phyloP scores from a whole-genome alignment of 2,888 invertebrate genomes.

The Cantharis rustica region DNA sequence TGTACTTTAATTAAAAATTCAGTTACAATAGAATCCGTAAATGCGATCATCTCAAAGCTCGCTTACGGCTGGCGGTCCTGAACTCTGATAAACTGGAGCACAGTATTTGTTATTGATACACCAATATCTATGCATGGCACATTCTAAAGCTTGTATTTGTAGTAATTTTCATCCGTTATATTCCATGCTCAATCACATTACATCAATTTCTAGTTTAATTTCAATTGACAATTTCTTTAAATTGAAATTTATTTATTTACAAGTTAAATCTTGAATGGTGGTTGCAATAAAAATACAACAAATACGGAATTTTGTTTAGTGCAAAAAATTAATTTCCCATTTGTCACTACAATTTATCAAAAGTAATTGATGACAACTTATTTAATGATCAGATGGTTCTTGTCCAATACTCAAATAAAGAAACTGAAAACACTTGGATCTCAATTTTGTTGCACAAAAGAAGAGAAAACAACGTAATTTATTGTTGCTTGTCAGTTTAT shows the following conservation, averaged over 20 bases:
- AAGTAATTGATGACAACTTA: conserved; percentile 35
- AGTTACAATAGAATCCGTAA: conserved; percentile 29
- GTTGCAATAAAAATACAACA: background rate
- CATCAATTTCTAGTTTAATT: conserved; percentile 29
- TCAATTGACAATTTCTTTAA: background rate
- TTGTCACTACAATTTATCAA: conserved; percentile 19
- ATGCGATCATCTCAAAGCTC: conserved; percentile 31
- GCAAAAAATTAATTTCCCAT: conserved; percentile 5
- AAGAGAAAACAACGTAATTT: conserved; percentile 38
- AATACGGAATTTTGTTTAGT: background rate
- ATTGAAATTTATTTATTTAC: background rate
- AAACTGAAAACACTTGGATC: conserved; percentile 24
- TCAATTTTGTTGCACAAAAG: conserved; percentile 33
- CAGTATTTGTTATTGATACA: conserved; percentile 43
- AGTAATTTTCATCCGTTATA: conserved; percentile 35
- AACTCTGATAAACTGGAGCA: conserved; percentile 30
- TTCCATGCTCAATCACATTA: conserved; percentile 35
- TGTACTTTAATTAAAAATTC: conserved; percentile 31
- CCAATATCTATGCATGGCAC: conserved; percentile 45
- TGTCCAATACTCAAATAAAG: conserved; percentile 27
- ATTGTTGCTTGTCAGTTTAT: conserved; percentile 35
- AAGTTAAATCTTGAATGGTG: background rate
- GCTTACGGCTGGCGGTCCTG: conserved; percentile 29
- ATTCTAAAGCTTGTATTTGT: conserved; percentile 32
- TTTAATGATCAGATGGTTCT: conserved; percentile 33